phyloP scores from a whole-genome alignment of 37 sponge, comb jelly and placozoan species.

The Trichoplax adhaerens region DNA sequence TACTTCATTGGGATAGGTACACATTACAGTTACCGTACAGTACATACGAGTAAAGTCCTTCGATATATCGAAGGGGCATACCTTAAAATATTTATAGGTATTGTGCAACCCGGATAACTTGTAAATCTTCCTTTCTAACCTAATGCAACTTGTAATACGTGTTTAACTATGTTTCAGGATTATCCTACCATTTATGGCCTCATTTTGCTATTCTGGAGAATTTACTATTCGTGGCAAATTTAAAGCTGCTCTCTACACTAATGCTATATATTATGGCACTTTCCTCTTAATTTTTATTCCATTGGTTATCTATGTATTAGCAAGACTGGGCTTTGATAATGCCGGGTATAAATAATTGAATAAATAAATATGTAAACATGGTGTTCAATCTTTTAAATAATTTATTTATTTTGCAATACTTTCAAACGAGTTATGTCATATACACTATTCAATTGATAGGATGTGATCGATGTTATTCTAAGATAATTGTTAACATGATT shows the following conservation, averaged over 20 bases:
- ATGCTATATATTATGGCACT: constrained; percentile 59
- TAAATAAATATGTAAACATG: not conserved
- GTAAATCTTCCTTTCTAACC: not conserved
- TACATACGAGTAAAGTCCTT: no score
- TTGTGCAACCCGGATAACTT: no score
- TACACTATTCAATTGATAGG: no score
- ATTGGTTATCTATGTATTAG: constrained; percentile 67
- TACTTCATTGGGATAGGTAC: no score
- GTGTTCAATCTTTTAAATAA: no score
- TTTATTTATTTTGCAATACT: no score
- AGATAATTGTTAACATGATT: no score
- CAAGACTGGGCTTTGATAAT: not conserved
- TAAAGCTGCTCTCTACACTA: constrained; percentile 51
- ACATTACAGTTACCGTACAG: no score
- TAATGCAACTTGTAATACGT: not conserved
- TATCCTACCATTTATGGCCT: constrained; percentile 69
- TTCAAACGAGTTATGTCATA: no score
- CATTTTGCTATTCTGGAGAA: constrained; percentile 76
- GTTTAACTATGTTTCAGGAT: constrained; percentile 25
- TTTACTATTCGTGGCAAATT: constrained; percentile 78
- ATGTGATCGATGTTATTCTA: no score
- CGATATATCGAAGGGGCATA: no score
- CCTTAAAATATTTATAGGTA: no score
- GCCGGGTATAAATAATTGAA: not conserved
- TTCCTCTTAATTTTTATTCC: constrained; percentile 53